phyloP scores from a whole-genome alignment of 2,113 vertebrate genomes.

The Glaucidium brasilianum region DNA sequence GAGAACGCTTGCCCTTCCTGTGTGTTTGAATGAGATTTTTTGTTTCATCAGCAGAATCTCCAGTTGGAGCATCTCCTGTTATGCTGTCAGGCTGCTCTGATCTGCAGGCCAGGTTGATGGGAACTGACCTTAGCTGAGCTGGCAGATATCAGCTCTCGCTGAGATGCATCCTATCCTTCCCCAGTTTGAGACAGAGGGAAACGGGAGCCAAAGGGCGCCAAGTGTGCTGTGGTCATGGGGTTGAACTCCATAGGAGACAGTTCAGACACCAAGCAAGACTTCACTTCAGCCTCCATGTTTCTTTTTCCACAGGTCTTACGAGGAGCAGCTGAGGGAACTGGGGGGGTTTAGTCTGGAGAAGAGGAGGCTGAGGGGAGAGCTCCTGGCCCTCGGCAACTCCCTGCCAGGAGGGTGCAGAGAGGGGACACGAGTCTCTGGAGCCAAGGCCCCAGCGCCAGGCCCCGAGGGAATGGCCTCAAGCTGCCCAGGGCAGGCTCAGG shows the following conservation, averaged over 20 bases:
- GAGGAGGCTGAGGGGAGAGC: too few relatives aligned
- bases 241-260: rapidly evolving
- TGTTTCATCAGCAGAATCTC: background rate
- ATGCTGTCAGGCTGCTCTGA: background rate
- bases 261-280: background rate
- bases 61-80: background rate
- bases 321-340: too few relatives aligned
- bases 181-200: background rate
- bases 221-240: background rate
- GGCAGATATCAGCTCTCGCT: background rate
- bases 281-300: background rate
- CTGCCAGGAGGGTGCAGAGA: too few relatives aligned
- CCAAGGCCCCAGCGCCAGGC: too few relatives aligned
- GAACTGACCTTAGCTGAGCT: background rate
- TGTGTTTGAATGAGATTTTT: background rate
- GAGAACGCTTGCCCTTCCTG: background rate
- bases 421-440: too few relatives aligned
- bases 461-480: too few relatives aligned
- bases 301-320: background rate
- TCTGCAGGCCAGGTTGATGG: background rate
- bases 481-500: too few relatives aligned
- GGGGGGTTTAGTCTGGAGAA: too few relatives aligned
- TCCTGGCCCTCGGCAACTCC: too few relatives aligned
- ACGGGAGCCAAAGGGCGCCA: background rate
- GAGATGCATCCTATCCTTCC: background rate